A percentile compares a stretch with the other conserved stretches of the same genome.
These are phyloP conservation scores for Coronaproctus castanopsis DNA, from an alignment of 2,888 invertebrate genomes.

Conservation along the genomic window DNA sequence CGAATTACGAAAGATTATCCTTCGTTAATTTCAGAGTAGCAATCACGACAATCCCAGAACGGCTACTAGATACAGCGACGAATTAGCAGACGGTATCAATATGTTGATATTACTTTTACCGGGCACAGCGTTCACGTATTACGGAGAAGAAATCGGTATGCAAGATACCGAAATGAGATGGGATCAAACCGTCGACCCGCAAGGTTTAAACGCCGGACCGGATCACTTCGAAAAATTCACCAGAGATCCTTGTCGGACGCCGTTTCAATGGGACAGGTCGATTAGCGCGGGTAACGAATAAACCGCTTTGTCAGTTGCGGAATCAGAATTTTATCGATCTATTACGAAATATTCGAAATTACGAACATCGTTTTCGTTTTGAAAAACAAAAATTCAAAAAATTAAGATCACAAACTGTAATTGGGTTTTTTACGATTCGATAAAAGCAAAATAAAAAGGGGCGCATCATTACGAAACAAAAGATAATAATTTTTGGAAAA, in stretches of 20 bases:
- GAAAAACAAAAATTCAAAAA: too few relatives aligned
- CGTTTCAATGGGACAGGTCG: slow-evolving; percentile 40
- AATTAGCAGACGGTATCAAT: slow-evolving; percentile 46
- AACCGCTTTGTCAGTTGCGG: not conserved
- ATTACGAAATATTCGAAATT: too few relatives aligned
- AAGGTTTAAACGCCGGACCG: slow-evolving; percentile 41
- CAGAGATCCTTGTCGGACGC: slow-evolving; percentile 44
- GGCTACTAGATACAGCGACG: slow-evolving; percentile 32
- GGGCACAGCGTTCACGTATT: slow-evolving; percentile 59
- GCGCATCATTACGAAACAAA: too few relatives aligned
- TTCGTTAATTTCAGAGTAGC: slow-evolving; percentile 41
- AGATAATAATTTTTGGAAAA: too few relatives aligned
- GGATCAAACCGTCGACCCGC: slow-evolving; percentile 41
- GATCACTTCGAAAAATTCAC: slow-evolving; percentile 34
- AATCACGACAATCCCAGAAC: slow-evolving; percentile 47
- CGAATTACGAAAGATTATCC: too few relatives aligned
- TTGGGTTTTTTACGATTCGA: too few relatives aligned
- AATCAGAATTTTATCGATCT: too few relatives aligned
- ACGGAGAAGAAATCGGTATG: slow-evolving; percentile 73
- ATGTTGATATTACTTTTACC: slow-evolving; percentile 49
- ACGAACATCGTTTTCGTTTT: too few relatives aligned
- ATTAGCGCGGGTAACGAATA: slow-evolving; percentile 34
- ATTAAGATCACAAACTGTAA: too few relatives aligned
- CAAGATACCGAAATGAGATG: slow-evolving; percentile 36
- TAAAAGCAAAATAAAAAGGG: too few relatives aligned